phyloP scores from a whole-genome alignment of 1,140 invertebrate species.

The Sarcophaga bullata region DNA sequence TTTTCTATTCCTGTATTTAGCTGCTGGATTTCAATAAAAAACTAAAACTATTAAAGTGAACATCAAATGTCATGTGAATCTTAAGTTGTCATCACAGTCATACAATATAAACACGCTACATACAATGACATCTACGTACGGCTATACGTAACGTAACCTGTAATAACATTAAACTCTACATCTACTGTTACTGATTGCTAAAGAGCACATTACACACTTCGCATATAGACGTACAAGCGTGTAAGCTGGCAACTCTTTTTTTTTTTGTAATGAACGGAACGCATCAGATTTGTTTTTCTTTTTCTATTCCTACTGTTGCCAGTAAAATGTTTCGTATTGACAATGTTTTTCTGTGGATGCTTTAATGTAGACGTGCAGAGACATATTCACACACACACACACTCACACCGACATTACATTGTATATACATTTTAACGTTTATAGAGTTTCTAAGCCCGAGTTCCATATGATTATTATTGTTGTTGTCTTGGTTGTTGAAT shows the following conservation, averaged over 20 bases:
- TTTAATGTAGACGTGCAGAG: slow-evolving; percentile 13
- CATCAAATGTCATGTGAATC: slow-evolving; percentile 26
- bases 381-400: too few species aligned
- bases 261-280: not conserved
- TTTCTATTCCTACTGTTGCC: not conserved
- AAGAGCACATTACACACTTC: too few species aligned
- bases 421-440: not conserved
- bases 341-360: not conserved
- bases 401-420: not conserved
- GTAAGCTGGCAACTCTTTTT: too few species aligned
- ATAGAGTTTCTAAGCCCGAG: not conserved
- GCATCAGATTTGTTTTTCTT: not conserved
- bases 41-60: slow-evolving; percentile 20
- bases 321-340: not conserved
- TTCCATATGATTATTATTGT: not conserved
- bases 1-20: too few species aligned
- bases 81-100: slow-evolving; percentile 23
- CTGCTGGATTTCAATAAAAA: not conserved
- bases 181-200: too few species aligned
- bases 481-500: not conserved
- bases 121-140: not conserved
- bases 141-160: too few species aligned
- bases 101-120: not conserved
- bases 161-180: too few species aligned
- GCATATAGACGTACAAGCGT: too few species aligned